phyloP scores from a whole-genome alignment of 1,140 invertebrate species.

The Oryctes rhinoceros region DNA sequence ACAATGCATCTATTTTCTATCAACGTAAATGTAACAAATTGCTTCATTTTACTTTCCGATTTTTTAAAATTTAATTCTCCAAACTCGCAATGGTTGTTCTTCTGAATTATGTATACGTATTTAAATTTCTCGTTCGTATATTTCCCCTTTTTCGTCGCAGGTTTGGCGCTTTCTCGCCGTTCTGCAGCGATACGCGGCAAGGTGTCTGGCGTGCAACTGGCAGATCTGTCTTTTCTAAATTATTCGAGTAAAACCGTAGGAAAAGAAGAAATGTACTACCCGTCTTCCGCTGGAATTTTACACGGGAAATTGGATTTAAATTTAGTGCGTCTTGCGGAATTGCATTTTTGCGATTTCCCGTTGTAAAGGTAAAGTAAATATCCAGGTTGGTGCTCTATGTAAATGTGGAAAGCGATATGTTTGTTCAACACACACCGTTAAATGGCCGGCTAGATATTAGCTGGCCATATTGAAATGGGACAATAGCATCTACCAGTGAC shows the following conservation, averaged over 20 bases:
- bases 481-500: no score
- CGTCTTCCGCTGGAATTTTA: neutral
- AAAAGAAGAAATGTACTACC: neutral
- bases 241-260: constrained; percentile 9
- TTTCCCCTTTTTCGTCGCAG: neutral
- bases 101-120: constrained; percentile 34
- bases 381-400: neutral
- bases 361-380: neutral
- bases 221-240: constrained; percentile 34
- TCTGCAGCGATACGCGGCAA: neutral
- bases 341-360: neutral
- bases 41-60: constrained; percentile 19
- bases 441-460: no score
- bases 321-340: neutral
- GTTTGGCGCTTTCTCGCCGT: neutral
- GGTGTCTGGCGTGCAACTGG: constrained; percentile 25
- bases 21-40: neutral
- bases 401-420: neutral
- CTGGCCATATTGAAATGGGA: no score
- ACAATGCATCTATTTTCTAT: constrained; percentile 7
- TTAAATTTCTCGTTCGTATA: constrained; percentile 24
- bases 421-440: no score
- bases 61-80: constrained; percentile 23
- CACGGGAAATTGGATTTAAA: constrained; percentile 25
- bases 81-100: constrained; percentile 22